Percentiles rank a stretch among this genome's conserved stretches.
Evolutionary conservation across 2,888 invertebrate genomes (phyloP).

Genomic region (Drosophila meridiana): DNA sequence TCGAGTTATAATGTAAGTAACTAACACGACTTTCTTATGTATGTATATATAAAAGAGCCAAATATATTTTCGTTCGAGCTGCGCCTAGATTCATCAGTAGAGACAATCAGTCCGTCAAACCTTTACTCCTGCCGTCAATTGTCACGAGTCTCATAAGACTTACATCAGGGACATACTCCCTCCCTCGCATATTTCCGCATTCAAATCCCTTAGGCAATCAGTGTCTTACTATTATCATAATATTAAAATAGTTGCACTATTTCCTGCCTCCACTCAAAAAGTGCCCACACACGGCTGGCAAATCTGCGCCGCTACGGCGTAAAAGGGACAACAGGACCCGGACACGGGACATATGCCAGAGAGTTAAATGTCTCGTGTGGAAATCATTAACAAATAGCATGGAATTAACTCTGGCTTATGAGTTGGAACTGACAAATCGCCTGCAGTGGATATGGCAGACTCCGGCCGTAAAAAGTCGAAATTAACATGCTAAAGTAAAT

Average conservation of each 20-base stretch:
- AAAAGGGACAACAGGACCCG: background rate
- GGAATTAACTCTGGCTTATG: conserved; percentile 83
- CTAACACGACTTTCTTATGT: too few relatives aligned
- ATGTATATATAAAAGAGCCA: too few relatives aligned
- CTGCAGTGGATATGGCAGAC: conserved; percentile 45
- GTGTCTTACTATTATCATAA: conserved; percentile 19
- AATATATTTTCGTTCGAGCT: background rate
- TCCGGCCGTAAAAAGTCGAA: conserved; percentile 56
- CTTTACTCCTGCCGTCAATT: background rate
- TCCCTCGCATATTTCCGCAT: background rate
- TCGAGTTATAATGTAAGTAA: too few relatives aligned
- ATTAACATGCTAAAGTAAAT: conserved; percentile 74
- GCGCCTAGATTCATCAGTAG: background rate
- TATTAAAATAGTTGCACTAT: conserved; percentile 29
- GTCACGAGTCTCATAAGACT: background rate
- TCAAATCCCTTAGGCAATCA: background rate
- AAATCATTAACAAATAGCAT: conserved; percentile 82
- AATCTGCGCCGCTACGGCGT: background rate
- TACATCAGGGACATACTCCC: background rate
- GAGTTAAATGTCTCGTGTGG: conserved; percentile 80
- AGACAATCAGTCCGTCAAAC: too few relatives aligned
- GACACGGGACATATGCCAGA: conserved; percentile 21
- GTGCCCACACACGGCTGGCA: background rate
- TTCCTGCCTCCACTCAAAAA: conserved; percentile 7
- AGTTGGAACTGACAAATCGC: conserved; percentile 81